Evolutionary conservation across 1,140 invertebrate genomes (phyloP).

Genomic region (Hyles euphorbiae): DNA sequence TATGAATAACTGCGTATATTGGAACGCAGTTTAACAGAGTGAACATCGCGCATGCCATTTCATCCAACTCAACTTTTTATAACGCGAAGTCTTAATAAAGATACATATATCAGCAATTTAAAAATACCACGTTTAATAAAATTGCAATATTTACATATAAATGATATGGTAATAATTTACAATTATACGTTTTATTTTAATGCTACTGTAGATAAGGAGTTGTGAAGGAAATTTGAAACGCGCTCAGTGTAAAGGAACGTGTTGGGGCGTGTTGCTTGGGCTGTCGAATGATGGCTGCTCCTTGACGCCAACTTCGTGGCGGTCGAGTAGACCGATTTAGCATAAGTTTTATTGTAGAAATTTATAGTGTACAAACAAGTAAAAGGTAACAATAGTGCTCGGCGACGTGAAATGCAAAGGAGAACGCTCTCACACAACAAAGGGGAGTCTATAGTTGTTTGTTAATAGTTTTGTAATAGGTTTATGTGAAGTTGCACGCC

Average conservation of each 20-base stretch:
- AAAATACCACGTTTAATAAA: no score
- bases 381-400: constrained; percentile 44
- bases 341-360: constrained; percentile 43
- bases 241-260: constrained; percentile 37
- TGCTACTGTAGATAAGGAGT: no score
- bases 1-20: no score
- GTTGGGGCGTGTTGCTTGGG: constrained; percentile 51
- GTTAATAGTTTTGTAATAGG: constrained; percentile 29
- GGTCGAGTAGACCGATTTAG: constrained; percentile 43
- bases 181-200: no score
- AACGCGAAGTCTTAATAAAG: no score
- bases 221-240: background rate
- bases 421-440: constrained; percentile 63
- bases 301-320: constrained; percentile 57
- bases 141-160: no score
- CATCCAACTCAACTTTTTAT: no score
- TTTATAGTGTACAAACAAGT: constrained; percentile 33
- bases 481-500: constrained; percentile 40
- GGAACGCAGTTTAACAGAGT: no score
- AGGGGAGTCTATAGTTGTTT: constrained; percentile 55
- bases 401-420: constrained; percentile 68
- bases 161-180: no score
- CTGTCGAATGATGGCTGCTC: constrained; percentile 58
- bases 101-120: no score
- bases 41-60: no score